Base-by-base conservation (phyloP, 2,113 vertebrate genomes). In the Cichladusa arquata region DNA sequence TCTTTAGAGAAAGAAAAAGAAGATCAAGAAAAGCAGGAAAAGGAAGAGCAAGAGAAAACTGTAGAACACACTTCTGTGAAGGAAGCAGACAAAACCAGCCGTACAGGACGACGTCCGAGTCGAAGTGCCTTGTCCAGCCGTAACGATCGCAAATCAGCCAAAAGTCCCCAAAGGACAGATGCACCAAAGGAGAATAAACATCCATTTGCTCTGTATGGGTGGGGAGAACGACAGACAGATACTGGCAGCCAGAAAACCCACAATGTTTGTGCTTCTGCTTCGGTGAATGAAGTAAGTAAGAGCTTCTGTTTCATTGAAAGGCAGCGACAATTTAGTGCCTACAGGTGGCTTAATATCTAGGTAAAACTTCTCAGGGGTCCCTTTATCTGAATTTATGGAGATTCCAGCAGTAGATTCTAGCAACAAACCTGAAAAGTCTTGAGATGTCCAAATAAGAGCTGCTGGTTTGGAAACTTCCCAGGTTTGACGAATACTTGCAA, bases 121-220 rank as follows among this genome's bases (percentile, higher is more conserved):
- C 95, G 44, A 67, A 96, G 94, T 96, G 96, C 78, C 90, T 97
- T 96, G 92, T 97, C 95, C 86, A 93, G 90, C n/a, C 97, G 95
- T 53, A 88, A 58, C 7, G 93, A 36, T 45, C 90, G 57, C 40
- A 98, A 97, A 95, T 69, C 96, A 50, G 86, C 77, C 66, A 97
- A 97, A 94, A 99, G 98, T 5, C 97, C 97, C 44, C 97, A 95
- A 58, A 97, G 97, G 54, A 85, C 86, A 51, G 98, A 98, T 38
- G 93, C 94, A 33, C 92, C 96, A 56, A 98, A 98, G 91, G 98
- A 98, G 60, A 97, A 97, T 53, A 98, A 98, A 66, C 99, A 99
- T 86, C 98, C 99, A 1, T 99, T 99, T 74, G 99, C 98, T 53
- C 96, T 99, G 53, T 99, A 99, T 33, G 99, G 98, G 31, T 98